A percentile compares a stretch with the other conserved stretches of the same genome.
These are phyloP conservation scores for Hedychridium roseum DNA, from an alignment of 2,888 invertebrate genomes.

Conservation along the genomic window DNA sequence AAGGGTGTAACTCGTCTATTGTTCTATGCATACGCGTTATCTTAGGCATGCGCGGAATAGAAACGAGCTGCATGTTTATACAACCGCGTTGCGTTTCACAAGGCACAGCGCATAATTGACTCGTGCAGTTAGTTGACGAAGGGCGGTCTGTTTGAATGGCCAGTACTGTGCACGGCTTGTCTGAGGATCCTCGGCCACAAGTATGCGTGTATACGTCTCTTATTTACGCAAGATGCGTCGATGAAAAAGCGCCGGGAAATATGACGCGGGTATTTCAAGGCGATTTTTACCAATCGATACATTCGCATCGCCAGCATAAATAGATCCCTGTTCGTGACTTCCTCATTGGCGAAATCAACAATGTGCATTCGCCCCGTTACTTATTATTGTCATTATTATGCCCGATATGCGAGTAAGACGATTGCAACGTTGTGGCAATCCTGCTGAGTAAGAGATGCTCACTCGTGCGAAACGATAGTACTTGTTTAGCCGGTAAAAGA, in stretches of 20 bases:
- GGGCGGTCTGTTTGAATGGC: slow-evolving; percentile 23
- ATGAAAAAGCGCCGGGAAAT: slow-evolving; percentile 5
- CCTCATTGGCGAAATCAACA: neutral
- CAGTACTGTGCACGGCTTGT: slow-evolving; percentile 22
- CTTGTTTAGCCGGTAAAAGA: no score
- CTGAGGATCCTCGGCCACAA: neutral
- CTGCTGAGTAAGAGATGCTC: slow-evolving; percentile 10
- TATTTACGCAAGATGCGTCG: slow-evolving; percentile 7
- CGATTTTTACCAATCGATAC: slow-evolving; percentile 11
- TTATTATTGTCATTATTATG: neutral
- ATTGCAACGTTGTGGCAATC: no score
- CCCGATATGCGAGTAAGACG: no score
- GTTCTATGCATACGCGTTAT: no score
- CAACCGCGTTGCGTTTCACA: slow-evolving; percentile 22
- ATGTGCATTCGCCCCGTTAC: neutral
- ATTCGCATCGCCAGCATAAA: slow-evolving; percentile 13
- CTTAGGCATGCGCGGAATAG: no score
- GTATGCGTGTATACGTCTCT: neutral
- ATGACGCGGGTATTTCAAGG: slow-evolving; percentile 18
- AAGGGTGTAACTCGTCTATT: no score
- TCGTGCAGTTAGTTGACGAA: slow-evolving; percentile 8
- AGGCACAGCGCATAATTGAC: slow-evolving; percentile 26
- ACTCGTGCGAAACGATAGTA: slow-evolving; percentile 30
- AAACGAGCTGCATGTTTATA: slow-evolving; percentile 21
- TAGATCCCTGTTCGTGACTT: slow-evolving; percentile 18